Conservation (phyloP, 2,113 vertebrate species). For the Leptobrachium ailaonicum region DNA sequence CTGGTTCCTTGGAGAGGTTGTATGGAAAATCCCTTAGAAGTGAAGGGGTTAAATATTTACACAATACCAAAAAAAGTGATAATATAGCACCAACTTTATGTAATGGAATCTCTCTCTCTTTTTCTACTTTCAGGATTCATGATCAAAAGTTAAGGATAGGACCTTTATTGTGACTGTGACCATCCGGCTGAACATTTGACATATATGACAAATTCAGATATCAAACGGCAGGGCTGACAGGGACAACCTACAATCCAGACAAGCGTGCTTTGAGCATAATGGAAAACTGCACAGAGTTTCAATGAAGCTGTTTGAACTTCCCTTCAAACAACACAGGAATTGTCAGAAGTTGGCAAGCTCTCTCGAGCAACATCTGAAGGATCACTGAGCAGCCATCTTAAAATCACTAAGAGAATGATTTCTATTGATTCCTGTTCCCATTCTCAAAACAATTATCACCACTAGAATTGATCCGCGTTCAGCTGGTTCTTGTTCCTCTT, state of each 20-base stretch:
- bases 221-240: slow-evolving; percentile 1
- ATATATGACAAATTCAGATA: slow-evolving; percentile 16
- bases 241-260: slow-evolving; percentile 1
- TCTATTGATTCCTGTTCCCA: slow-evolving; percentile 47
- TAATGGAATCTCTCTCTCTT: no score
- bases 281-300: slow-evolving; percentile 14
- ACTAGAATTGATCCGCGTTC: slow-evolving; percentile 50
- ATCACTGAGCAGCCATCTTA: slow-evolving; percentile 36
- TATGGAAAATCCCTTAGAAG: no score
- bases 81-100: no score
- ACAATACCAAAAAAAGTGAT: no score
- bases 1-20: no score
- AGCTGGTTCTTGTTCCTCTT: slow-evolving; percentile 51
- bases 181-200: background rate
- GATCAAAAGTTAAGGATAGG: no score
- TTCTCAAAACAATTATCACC: slow-evolving; percentile 27
- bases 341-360: slow-evolving; percentile 10
- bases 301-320: background rate
- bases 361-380: background rate
- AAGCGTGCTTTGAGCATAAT: slow-evolving; percentile 4
- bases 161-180: no score
- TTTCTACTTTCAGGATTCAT: no score
- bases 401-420: slow-evolving; percentile 17
- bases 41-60: no score
- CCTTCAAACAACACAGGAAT: slow-evolving; percentile 2